Conservation (phyloP, 2,888 invertebrate species). For the Dolomedes plantarius region DNA sequence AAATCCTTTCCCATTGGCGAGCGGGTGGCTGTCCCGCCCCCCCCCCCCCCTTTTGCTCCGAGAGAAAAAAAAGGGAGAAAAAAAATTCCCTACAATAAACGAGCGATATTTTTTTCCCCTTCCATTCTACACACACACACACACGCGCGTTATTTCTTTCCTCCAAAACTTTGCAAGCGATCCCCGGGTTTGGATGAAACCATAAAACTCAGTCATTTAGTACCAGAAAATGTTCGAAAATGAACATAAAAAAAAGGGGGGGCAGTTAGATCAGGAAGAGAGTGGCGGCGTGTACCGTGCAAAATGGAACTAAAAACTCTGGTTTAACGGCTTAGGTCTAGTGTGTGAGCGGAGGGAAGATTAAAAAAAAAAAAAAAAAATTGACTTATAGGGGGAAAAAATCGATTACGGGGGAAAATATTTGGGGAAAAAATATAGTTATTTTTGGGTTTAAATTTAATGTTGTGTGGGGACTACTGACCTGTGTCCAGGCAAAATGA, state of each 20-base stretch:
- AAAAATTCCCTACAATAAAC: background rate
- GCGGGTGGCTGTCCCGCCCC: background rate
- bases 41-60: background rate
- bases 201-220: conserved; percentile 8
- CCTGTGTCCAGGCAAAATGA: background rate
- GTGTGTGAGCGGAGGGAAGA: background rate
- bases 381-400: background rate
- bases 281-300: background rate
- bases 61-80: background rate
- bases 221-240: conserved; percentile 16
- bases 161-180: background rate
- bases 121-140: no score
- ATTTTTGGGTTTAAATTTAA: background rate
- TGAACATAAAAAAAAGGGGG: conserved; percentile 11
- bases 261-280: background rate
- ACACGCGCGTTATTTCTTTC: background rate
- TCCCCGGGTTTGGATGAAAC: background rate
- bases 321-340: background rate
- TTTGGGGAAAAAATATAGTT: background rate
- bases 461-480: background rate
- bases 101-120: background rate
- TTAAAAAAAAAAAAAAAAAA: no score
- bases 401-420: no score
- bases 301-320: conserved; percentile 13
- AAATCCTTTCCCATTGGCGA: background rate